A percentile compares a stretch with the other conserved stretches of the same genome.
These are phyloP conservation scores for Volucella inflata DNA, from an alignment of 2,888 invertebrate genomes.

Conservation along the genomic window DNA sequence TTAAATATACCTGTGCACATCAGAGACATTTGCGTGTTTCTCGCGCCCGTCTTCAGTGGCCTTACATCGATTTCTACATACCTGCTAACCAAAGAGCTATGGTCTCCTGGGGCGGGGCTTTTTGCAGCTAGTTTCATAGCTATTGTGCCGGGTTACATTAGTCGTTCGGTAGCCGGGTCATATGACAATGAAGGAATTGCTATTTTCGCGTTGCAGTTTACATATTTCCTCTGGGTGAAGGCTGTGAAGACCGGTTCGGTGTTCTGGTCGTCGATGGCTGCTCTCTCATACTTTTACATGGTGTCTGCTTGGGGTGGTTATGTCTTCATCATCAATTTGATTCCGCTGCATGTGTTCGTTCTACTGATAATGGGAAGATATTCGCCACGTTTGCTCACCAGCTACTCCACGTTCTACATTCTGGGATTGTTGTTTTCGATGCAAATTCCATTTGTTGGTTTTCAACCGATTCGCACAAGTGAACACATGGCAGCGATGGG, in stretches of 20 bases:
- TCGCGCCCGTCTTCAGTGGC: constrained; percentile 99
- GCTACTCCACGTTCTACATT: constrained; percentile 98
- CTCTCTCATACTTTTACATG: constrained; percentile 99
- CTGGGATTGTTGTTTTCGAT: constrained; percentile 97
- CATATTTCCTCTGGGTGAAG: constrained; percentile 99
- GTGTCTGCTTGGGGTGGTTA: constrained; percentile 99
- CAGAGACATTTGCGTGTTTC: constrained; percentile 98
- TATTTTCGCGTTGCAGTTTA: constrained; percentile 99
- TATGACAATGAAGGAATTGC: constrained; percentile 99
- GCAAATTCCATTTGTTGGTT: constrained; percentile 98
- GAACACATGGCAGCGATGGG: constrained; percentile 99
- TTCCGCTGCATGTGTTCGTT: constrained; percentile 98
- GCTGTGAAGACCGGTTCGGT: constrained; percentile 98
- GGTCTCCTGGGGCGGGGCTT: constrained; percentile 97
- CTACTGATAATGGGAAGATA: constrained; percentile 97
- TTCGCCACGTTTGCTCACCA: constrained; percentile 95
- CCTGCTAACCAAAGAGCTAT: constrained; percentile 97
- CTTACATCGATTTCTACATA: constrained; percentile 99
- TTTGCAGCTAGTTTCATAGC: constrained; percentile 99
- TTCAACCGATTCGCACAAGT: constrained; percentile 99
- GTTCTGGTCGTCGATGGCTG: constrained; percentile 97
- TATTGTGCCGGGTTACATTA: constrained; percentile 99
- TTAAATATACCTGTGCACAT: constrained; percentile 99
- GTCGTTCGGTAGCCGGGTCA: constrained; percentile 99
- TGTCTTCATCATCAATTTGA: constrained; percentile 99